Conservation (phyloP, 1,140 invertebrate species). For the Hypothenemus hampei region DNA sequence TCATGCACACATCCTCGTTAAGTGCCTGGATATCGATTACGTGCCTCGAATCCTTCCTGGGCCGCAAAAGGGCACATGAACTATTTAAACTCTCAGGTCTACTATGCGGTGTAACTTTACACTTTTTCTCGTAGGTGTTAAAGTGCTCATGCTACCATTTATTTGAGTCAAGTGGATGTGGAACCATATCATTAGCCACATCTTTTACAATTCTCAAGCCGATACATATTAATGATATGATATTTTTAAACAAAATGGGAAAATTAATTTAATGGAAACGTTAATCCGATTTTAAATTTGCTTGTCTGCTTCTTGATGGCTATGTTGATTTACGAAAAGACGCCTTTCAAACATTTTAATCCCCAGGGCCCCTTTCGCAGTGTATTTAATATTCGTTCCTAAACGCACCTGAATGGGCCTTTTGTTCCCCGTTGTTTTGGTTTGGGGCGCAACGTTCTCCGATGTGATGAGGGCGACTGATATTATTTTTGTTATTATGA, state of each 20-base stretch:
- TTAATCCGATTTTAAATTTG: slow-evolving; percentile 6
- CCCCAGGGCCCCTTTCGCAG: slow-evolving; percentile 2
- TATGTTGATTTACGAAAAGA: slow-evolving; percentile 15
- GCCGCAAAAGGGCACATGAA: slow-evolving; percentile 19
- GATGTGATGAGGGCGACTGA: slow-evolving; percentile 17
- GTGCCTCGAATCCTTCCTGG: slow-evolving; percentile 13
- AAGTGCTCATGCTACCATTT: too few relatives aligned
- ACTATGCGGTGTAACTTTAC: slow-evolving; percentile 17
- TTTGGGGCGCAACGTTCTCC: slow-evolving; percentile 14
- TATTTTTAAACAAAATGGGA: too few relatives aligned
- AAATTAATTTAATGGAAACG: too few relatives aligned
- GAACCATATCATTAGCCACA: too few relatives aligned
- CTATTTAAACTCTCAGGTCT: slow-evolving; percentile 10
- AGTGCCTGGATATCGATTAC: slow-evolving; percentile 30
- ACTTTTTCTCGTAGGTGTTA: slow-evolving; percentile 2
- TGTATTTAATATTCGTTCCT: slow-evolving; percentile 14
- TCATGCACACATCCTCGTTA: slow-evolving; percentile 19
- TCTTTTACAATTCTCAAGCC: too few relatives aligned
- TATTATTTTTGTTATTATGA: slow-evolving; percentile 5
- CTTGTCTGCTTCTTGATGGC: slow-evolving; percentile 2
- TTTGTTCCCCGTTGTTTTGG: slow-evolving; percentile 23
- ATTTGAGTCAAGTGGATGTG: slow-evolving; percentile 16
- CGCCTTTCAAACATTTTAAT: slow-evolving; percentile 8
- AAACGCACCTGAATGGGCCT: slow-evolving; percentile 23
- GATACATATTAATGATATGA: too few relatives aligned